Evolutionary conservation across 2,888 invertebrate genomes (phyloP), one percentile per base, ranked within the genome.

Genomic region (Nomada fabriciana): DNA sequence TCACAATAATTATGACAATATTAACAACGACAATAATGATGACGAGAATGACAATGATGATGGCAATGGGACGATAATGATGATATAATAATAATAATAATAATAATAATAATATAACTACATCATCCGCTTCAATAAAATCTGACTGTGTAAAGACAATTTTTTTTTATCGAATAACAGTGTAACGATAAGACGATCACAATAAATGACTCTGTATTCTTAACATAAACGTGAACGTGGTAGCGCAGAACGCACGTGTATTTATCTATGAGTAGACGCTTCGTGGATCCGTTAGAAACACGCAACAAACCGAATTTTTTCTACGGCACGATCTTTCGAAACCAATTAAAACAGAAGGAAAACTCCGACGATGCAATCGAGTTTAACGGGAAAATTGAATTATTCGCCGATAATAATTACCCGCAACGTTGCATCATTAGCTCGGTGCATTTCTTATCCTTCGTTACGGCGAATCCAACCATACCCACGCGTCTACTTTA

Each of bases 151-250:
- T 79, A 84, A 86, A 82, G 73, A 87, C 68, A 88, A 73, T 65
- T 70, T 57, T 70, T 60, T 64, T 82, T 73, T 69, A 86, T 86
- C 71, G 80, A 86, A 76, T 79, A 88, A 82, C 82, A 82, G 68
- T 78, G 63, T 82, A 86, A 87, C 84, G 78, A 77, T 69, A 80
- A 80, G 82, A 82, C 83, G 78, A 79, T 84, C 83, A 84, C 84
- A 84, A 84, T 75, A 75, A 69, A 83, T 70, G 82, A 82, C 78
- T 82, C 70, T 83, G 70, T 83, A 83, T 61, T 53, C 73, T 83
- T 74, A 83, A 83, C 83, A 61, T 77, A 83, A 82, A 71, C 82
- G 81, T 70, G 81, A 80, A 61, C 68, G 53, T 65, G 53, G 42
- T 64, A 69, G 57, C 61, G 47, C 50, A 47, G 60, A 53, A 79